These are phyloP conservation scores for Steatocranus sp. DNA, from an alignment of 2,797 vertebrate genomes.

Conservation along the genomic window DNA sequence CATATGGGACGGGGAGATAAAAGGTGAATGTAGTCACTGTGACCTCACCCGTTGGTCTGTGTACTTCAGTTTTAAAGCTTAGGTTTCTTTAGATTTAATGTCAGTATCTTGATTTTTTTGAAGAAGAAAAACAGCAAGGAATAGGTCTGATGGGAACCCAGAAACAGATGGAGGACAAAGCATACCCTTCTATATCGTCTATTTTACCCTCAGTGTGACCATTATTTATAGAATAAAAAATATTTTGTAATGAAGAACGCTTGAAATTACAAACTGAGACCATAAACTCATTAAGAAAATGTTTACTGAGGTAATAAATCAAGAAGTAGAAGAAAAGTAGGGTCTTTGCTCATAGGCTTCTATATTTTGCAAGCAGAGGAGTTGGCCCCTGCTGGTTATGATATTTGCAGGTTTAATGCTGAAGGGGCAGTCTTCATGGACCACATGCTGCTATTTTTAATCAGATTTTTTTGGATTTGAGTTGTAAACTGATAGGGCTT, in stretches of 20 bases:
- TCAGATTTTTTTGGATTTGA: neutral
- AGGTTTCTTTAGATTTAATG: neutral
- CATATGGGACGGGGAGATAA: neutral
- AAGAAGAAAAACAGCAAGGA: neutral
- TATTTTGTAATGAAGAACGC: neutral
- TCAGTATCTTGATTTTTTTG: neutral
- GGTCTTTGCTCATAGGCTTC: neutral
- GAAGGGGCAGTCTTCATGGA: neutral
- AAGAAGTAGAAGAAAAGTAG: neutral
- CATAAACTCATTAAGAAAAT: neutral
- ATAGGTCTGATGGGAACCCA: neutral
- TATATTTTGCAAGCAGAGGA: neutral
- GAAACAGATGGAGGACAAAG: neutral
- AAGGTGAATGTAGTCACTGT: neutral
- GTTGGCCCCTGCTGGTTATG: neutral
- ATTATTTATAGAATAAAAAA: neutral
- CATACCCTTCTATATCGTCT: neutral
- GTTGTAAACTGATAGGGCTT: neutral
- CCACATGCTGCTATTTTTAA: neutral
- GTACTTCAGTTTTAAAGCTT: neutral
- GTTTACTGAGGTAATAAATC: neutral
- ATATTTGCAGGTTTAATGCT: neutral
- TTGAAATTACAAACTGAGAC: neutral
- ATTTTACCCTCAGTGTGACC: neutral
- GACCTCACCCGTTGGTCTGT: neutral